Evolutionary conservation across 2,888 invertebrate genomes (phyloP).

Genomic region (Acanthosepion lycidas): DNA sequence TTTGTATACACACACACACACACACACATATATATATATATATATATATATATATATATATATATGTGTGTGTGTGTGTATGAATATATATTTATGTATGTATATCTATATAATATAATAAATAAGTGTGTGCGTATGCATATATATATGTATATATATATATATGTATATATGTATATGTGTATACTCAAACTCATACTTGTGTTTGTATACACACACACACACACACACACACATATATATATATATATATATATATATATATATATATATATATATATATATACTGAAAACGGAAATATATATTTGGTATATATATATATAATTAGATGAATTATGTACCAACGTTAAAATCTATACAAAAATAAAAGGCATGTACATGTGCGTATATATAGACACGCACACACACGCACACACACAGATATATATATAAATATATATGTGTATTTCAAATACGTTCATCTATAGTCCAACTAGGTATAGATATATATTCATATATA

Average conservation of each 20-base stretch:
- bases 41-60: constrained; percentile 11
- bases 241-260: constrained; percentile 37
- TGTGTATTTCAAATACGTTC: background rate
- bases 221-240: background rate
- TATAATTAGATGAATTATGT: no score
- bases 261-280: background rate
- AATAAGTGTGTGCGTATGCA: background rate
- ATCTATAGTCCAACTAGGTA: background rate
- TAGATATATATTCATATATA: constrained; percentile 39
- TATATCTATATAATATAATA: background rate
- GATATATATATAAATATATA: constrained; percentile 35
- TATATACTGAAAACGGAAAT: no score
- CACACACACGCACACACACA: background rate
- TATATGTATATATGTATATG: background rate
- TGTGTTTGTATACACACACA: background rate
- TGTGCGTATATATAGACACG: background rate
- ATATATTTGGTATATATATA: no score
- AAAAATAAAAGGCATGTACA: background rate
- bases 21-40: constrained; percentile 40
- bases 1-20: no score
- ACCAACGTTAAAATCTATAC: no score
- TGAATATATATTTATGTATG: no score
- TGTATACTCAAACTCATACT: background rate
- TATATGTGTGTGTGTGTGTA: background rate
- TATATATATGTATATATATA: constrained; percentile 40